Evolutionary conservation across 2,797 vertebrate species (phyloP).

Genomic region (Muraenolepis orangiensis): DNA sequence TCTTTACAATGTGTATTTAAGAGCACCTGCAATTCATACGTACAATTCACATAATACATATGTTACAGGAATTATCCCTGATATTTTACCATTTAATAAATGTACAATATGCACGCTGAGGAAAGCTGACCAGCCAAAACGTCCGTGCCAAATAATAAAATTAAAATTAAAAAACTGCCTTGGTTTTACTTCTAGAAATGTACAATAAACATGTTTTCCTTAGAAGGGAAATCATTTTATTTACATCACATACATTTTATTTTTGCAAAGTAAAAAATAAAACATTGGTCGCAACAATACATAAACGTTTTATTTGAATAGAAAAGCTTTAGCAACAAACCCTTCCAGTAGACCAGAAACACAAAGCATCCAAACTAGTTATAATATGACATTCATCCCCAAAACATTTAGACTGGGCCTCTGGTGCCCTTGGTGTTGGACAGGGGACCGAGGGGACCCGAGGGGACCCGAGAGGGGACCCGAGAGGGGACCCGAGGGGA

Average conservation of each 20-base stretch:
- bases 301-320: background rate
- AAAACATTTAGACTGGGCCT: too few species aligned
- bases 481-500: background rate
- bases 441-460: background rate
- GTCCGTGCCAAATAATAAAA: background rate
- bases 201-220: background rate
- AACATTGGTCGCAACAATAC: background rate
- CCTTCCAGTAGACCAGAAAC: too few species aligned
- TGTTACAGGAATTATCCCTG: conserved; percentile 56
- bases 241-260: background rate
- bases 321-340: background rate
- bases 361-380: too few species aligned
- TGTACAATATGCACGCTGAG: conserved; percentile 53
- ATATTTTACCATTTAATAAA: conserved; percentile 56
- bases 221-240: background rate
- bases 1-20: conserved; percentile 50
- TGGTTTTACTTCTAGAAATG: background rate
- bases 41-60: conserved; percentile 32
- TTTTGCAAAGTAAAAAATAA: background rate
- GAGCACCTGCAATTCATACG: conserved; percentile 55
- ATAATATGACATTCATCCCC: too few species aligned
- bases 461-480: background rate
- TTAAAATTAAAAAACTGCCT: background rate
- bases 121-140: background rate
- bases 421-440: background rate